phyloP scores from a whole-genome alignment of 2,888 invertebrate genomes.

The Eustalomyia histrio region DNA sequence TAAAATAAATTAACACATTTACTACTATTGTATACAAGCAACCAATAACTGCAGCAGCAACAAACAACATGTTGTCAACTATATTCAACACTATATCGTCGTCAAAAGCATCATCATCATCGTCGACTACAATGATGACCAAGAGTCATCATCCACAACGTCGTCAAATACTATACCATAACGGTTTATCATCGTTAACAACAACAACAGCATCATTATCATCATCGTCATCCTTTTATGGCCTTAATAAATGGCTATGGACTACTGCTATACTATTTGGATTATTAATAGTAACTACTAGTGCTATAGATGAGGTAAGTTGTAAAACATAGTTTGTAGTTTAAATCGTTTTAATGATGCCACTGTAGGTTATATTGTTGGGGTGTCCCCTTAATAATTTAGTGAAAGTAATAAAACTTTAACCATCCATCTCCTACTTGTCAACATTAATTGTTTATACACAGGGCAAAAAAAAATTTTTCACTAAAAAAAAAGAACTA shows the following conservation, averaged over 20 bases:
- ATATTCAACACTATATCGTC: constrained; percentile 16
- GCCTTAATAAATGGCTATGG: constrained; percentile 63
- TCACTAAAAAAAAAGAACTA: too few relatives aligned
- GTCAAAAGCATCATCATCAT: constrained; percentile 21
- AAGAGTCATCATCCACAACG: constrained; percentile 53
- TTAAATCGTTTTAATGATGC: neutral
- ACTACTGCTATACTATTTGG: constrained; percentile 62
- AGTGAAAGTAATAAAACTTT: too few relatives aligned
- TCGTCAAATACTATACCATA: constrained; percentile 52
- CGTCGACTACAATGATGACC: constrained; percentile 47
- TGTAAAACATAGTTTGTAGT: neutral
- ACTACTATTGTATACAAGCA: constrained; percentile 20
- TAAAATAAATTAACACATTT: constrained; percentile 2
- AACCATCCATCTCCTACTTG: too few relatives aligned
- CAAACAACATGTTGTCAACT: constrained; percentile 23
- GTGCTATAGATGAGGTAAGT: constrained; percentile 64
- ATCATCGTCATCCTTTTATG: constrained; percentile 53
- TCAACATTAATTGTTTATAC: too few relatives aligned
- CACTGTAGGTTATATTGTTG: too few relatives aligned
- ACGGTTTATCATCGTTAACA: constrained; percentile 19
- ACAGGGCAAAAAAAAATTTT: too few relatives aligned
- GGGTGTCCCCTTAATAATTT: too few relatives aligned
- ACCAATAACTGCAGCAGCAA: constrained; percentile 15
- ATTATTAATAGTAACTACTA: constrained; percentile 63
- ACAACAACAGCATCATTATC: too few relatives aligned